Conservation (phyloP, 1,140 invertebrate species). For the Cydia fagiglandana region DNA sequence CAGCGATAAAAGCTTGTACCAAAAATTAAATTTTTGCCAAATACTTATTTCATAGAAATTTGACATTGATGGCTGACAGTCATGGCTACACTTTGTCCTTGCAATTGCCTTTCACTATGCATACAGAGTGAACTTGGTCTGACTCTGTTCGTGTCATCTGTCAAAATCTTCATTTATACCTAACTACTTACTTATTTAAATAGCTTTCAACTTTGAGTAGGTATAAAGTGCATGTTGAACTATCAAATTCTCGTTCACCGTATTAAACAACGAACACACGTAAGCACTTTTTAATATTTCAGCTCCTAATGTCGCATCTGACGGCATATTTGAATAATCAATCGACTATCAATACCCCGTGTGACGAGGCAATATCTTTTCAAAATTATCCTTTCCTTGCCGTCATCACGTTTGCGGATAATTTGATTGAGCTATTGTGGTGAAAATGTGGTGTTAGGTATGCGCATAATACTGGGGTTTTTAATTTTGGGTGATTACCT, state of each 20-base stretch:
- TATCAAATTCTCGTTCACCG: conserved; percentile 31
- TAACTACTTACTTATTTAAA: too few relatives aligned
- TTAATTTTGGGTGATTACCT: conserved; percentile 11
- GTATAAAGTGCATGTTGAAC: not conserved
- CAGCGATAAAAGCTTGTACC: too few relatives aligned
- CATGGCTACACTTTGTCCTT: too few relatives aligned
- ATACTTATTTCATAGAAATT: too few relatives aligned
- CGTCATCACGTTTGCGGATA: conserved; percentile 74
- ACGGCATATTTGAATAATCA: conserved; percentile 59
- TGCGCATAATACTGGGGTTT: conserved; percentile 47
- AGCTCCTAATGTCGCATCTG: conserved; percentile 33
- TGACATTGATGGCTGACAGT: too few relatives aligned
- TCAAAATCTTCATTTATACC: too few relatives aligned
- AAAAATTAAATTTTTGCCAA: too few relatives aligned
- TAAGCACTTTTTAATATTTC: conserved; percentile 34
- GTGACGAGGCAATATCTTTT: conserved; percentile 78
- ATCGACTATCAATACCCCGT: conserved; percentile 83
- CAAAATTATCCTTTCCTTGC: conserved; percentile 81
- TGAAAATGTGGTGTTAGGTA: conserved; percentile 66
- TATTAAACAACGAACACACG: conserved; percentile 33
- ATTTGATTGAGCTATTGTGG: conserved; percentile 82
- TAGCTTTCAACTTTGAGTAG: not conserved
- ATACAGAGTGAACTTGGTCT: too few relatives aligned
- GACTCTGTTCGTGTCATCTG: too few relatives aligned
- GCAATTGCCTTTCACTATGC: too few relatives aligned